These are phyloP conservation scores for Elysia crispata DNA, from an alignment of 2,888 invertebrate genomes.

Conservation along the genomic window DNA sequence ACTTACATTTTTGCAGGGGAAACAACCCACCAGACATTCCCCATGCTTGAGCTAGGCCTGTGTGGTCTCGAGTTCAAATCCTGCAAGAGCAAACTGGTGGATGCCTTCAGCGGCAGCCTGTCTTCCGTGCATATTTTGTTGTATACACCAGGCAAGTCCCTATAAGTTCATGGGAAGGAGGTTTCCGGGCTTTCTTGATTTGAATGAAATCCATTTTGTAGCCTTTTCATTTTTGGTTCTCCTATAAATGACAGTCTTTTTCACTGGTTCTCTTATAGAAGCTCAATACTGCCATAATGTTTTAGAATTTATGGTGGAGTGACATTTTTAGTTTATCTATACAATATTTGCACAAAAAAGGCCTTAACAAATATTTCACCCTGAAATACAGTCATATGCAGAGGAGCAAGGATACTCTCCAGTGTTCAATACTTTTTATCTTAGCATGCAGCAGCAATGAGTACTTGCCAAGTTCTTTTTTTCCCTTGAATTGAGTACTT, in stretches of 20 bases:
- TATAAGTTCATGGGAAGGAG: not conserved
- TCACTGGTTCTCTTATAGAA: too few relatives aligned
- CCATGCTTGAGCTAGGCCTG: conserved; percentile 63
- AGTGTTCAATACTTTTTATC: too few relatives aligned
- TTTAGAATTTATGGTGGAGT: too few relatives aligned
- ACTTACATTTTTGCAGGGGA: conserved; percentile 34
- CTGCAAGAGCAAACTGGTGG: conserved; percentile 63
- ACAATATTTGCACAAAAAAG: too few relatives aligned
- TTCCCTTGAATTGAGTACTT: too few relatives aligned
- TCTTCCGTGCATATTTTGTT: conserved; percentile 65
- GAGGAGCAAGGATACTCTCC: too few relatives aligned
- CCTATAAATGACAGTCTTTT: not conserved
- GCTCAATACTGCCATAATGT: too few relatives aligned
- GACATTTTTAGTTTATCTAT: too few relatives aligned
- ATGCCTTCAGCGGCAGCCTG: conserved; percentile 65
- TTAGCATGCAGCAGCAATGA: too few relatives aligned
- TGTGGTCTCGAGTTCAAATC: conserved; percentile 68
- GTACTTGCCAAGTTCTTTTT: too few relatives aligned
- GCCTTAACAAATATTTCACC: too few relatives aligned
- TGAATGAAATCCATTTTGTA: not conserved
- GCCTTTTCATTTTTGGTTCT: not conserved
- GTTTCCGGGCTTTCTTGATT: not conserved
- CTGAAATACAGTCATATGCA: too few relatives aligned
- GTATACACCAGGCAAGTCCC: conserved; percentile 51
- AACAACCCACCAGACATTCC: conserved; percentile 40